Evolutionary conservation across 2,113 vertebrate genomes (phyloP).

Genomic region (Harpagus bidentatus): DNA sequence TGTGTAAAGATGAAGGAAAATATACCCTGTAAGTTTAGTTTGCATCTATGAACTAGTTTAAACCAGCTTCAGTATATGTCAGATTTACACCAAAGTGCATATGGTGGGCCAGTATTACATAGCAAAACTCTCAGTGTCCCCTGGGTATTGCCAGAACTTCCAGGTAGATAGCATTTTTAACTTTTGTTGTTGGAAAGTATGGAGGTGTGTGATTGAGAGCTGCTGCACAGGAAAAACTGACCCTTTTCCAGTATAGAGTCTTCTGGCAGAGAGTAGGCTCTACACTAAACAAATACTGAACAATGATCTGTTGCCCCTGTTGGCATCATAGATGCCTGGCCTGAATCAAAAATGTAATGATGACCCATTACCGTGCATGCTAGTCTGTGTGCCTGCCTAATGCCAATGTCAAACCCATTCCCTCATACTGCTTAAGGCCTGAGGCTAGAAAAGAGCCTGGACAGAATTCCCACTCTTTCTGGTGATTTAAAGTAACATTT

Average conservation of each 20-base stretch:
- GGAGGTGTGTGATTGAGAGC: neutral
- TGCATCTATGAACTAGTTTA: neutral
- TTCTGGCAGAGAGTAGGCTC: neutral
- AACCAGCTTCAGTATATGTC: neutral
- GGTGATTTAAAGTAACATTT: conserved; percentile 20
- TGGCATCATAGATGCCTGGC: neutral
- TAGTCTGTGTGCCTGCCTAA: neutral
- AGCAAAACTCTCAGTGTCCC: neutral
- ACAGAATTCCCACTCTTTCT: conserved; percentile 27
- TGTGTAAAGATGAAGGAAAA: neutral
- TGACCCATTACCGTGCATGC: neutral
- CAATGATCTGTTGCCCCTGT: neutral
- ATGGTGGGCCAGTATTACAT: neutral
- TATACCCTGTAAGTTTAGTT: neutral
- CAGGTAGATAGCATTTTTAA: neutral
- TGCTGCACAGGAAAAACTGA: neutral
- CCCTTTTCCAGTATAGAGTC: neutral
- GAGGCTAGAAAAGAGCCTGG: neutral
- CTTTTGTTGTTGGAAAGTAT: neutral
- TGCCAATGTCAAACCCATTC: conserved; percentile 15
- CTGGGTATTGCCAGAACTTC: neutral
- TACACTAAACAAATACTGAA: neutral
- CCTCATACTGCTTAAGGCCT: neutral
- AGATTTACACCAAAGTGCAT: neutral
- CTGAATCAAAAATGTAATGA: neutral